Percentiles rank a stretch among this genome's conserved stretches.
Evolutionary conservation across 2,797 vertebrate species (phyloP).

Genomic region (Anguilla megastoma): DNA sequence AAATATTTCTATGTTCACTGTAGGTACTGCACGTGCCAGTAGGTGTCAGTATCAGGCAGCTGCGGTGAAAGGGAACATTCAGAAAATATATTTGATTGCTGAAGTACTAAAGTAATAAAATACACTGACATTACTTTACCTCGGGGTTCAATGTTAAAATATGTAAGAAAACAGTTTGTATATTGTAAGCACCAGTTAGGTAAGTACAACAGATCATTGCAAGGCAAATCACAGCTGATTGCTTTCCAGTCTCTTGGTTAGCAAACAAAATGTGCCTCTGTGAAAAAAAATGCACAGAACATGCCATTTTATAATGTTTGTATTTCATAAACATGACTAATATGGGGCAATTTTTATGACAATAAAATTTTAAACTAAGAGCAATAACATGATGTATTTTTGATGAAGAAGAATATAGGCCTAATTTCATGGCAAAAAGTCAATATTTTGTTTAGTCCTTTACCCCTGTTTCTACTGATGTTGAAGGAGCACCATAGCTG

Average conservation of each 20-base stretch:
- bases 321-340: conserved; percentile 66
- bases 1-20: conserved; percentile 31
- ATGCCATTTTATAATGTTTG: conserved; percentile 71
- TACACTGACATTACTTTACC: neutral
- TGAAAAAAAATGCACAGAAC: conserved; percentile 32
- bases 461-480: neutral
- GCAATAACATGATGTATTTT: conserved; percentile 8
- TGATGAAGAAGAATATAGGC: neutral
- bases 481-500: neutral
- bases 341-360: conserved; percentile 68
- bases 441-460: neutral
- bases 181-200: neutral
- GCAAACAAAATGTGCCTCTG: conserved; percentile 71
- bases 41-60: conserved; percentile 34
- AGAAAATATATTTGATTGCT: conserved; percentile 25
- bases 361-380: conserved; percentile 66
- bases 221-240: neutral
- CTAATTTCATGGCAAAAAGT: neutral
- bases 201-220: neutral
- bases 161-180: neutral
- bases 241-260: conserved; percentile 19
- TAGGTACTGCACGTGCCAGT: conserved; percentile 50
- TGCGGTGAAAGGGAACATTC: neutral
- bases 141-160: neutral
- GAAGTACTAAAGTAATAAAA: conserved; percentile 23